Conservation (phyloP, 2,113 vertebrate genomes). For the Ceyx cyanopectus region DNA sequence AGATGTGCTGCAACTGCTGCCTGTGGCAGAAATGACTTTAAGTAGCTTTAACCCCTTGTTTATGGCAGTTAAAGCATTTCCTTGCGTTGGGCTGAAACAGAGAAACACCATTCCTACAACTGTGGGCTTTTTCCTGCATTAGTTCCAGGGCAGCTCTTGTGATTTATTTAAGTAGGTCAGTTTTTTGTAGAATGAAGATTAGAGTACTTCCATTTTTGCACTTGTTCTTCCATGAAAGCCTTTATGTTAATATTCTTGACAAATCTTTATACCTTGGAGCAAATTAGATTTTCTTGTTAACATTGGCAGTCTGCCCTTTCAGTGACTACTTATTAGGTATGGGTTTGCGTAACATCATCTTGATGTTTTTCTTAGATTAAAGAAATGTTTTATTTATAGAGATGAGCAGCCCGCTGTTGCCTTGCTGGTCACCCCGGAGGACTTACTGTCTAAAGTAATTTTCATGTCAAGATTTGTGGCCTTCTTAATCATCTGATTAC, state of each 20-base stretch:
- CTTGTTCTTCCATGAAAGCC: constrained; percentile 82
- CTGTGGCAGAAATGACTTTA: background rate
- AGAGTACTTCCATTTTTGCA: constrained; percentile 75
- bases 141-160: constrained; percentile 18
- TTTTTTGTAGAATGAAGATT: constrained; percentile 82
- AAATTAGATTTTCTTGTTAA: constrained; percentile 88
- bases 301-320: constrained; percentile 31
- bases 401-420: constrained; percentile 70
- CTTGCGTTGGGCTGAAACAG: background rate
- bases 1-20: background rate
- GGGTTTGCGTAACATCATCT: constrained; percentile 69
- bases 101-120: background rate
- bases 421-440: constrained; percentile 61
- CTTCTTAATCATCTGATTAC: constrained; percentile 81
- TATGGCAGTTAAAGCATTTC: background rate
- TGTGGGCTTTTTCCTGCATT: background rate
- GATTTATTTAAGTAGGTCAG: constrained; percentile 82
- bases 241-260: constrained; percentile 78
- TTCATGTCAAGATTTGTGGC: constrained; percentile 74
- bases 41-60: background rate
- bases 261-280: constrained; percentile 72
- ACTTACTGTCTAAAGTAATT: constrained; percentile 74
- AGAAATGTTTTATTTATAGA: constrained; percentile 77
- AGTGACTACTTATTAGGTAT: constrained; percentile 49
- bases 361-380: constrained; percentile 85